Conservation (phyloP, 2,888 invertebrate genomes). For the Leptarthrus brevirostris region DNA sequence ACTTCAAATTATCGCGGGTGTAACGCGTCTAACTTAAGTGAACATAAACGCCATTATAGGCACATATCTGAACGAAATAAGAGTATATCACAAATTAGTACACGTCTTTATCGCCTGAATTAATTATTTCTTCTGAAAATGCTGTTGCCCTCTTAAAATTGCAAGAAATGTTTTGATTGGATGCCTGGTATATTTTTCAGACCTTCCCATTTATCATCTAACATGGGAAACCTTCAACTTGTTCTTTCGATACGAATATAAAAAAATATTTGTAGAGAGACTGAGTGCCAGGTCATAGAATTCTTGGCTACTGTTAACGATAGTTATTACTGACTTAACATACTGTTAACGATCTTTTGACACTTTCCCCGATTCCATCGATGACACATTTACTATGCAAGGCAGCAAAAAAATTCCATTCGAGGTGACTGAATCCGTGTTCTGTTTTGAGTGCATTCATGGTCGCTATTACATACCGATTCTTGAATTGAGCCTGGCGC, state of each 20-base stretch:
- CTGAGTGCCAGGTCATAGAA: too few species aligned
- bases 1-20: background rate
- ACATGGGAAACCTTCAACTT: too few species aligned
- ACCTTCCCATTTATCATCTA: too few species aligned
- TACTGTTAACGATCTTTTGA: too few species aligned
- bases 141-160: too few species aligned
- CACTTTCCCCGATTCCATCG: constrained; percentile 56
- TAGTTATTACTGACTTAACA: too few species aligned
- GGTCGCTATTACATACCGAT: constrained; percentile 56
- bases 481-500: constrained; percentile 56
- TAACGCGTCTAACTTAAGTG: background rate
- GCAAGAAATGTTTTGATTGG: too few species aligned
- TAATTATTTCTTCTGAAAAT: too few species aligned
- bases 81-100: background rate
- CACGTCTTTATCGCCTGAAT: background rate
- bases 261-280: too few species aligned
- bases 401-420: constrained; percentile 56
- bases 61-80: background rate
- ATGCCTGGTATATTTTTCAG: too few species aligned
- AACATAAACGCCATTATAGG: background rate
- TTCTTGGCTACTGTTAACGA: too few species aligned
- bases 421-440: constrained; percentile 51
- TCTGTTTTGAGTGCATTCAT: constrained; percentile 55
- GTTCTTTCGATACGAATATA: too few species aligned
- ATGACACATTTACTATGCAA: constrained; percentile 56